Conservation (phyloP, 1,140 invertebrate genomes). For the Drosophila nebulosa region DNA sequence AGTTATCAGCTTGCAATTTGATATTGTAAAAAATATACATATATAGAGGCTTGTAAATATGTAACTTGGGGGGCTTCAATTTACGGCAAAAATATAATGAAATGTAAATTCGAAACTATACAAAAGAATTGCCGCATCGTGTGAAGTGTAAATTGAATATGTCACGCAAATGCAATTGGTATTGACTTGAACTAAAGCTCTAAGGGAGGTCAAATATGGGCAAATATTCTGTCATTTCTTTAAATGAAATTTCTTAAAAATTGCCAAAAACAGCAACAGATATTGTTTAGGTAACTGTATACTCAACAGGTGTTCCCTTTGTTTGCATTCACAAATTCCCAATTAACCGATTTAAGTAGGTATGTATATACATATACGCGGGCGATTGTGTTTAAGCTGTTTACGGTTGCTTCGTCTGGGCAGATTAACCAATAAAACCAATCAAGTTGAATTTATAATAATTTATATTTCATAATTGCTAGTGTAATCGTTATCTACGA, state of each 20-base stretch:
- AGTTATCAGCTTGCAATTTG: neutral
- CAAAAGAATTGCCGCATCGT: neutral
- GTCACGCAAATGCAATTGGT: neutral
- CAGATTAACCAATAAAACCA: slow-evolving; percentile 8
- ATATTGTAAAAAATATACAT: neutral
- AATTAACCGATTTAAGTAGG: too few relatives aligned
- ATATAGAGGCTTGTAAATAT: neutral
- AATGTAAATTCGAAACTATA: neutral
- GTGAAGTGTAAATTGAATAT: neutral
- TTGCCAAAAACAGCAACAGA: neutral
- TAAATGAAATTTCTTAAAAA: neutral
- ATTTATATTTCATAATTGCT: slow-evolving; percentile 1
- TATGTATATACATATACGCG: too few relatives aligned
- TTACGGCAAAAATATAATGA: neutral
- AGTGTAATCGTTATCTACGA: slow-evolving; percentile 1
- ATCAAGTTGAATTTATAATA: neutral
- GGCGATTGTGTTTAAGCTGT: neutral
- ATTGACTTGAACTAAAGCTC: neutral
- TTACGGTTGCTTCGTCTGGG: neutral
- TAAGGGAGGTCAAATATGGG: neutral
- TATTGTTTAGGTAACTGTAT: neutral
- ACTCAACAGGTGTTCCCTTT: neutral
- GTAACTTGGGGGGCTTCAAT: neutral
- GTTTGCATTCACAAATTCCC: neutral
- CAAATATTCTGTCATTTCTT: neutral